These are phyloP conservation scores for Prorops nasuta DNA, from an alignment of 1,140 invertebrate species.

Conservation along the genomic window DNA sequence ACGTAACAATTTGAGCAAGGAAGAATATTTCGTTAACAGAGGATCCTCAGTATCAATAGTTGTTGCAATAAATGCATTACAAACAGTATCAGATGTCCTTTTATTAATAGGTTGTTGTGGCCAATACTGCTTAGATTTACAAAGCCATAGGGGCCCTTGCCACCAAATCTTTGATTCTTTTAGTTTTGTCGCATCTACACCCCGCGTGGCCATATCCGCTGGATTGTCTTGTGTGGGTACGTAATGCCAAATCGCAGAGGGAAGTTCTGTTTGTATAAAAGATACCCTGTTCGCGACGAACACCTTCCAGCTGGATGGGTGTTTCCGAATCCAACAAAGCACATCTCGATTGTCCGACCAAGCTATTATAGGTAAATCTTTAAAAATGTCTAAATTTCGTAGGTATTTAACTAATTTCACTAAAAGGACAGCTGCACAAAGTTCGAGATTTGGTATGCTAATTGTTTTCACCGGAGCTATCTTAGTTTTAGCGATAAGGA, in stretches of 20 bases:
- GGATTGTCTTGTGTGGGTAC: background rate
- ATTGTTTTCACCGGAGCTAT: background rate
- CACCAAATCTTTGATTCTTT: background rate
- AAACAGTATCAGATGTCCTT: no score
- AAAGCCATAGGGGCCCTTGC: background rate
- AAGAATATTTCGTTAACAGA: no score
- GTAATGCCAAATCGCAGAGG: background rate
- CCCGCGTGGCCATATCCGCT: background rate
- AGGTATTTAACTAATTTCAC: background rate
- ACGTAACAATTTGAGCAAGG: no score
- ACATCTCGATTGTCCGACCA: background rate
- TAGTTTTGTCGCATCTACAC: background rate
- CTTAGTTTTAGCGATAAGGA: background rate
- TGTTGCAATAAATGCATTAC: no score
- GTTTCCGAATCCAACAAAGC: no score
- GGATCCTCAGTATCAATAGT: no score
- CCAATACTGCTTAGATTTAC: no score
- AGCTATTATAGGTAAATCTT: background rate
- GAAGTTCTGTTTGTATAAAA: background rate
- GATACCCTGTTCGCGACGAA: no score
- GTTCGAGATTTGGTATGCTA: background rate
- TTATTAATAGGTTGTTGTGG: no score
- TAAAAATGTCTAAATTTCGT: background rate
- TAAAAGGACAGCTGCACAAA: background rate
- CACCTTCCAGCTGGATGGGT: no score